Evolutionary conservation across 2,888 invertebrate genomes (phyloP), one percentile per base, ranked within the genome.

Genomic region (Phyto melanocephala): DNA sequence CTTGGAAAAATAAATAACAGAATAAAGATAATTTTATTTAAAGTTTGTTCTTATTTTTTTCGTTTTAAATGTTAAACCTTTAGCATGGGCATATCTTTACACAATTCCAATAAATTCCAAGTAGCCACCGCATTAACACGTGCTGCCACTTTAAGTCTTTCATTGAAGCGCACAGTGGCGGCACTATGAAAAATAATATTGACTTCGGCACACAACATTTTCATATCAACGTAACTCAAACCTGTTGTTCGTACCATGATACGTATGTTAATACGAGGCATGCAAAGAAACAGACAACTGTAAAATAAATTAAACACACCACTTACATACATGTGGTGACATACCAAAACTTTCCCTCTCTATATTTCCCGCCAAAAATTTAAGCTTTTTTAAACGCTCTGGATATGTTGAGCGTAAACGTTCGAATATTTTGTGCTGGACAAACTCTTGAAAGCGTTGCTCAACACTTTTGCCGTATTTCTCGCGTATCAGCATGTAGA

Each of bases 91-190:
- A 99, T 97, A 86, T 94, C 93, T 83, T 93, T 93, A 90, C 98
- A 97, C 70, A 99, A 92, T 78, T 96, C 94, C 74, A 99, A 92
- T 74, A 99, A 92, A 71, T 95, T 93, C 85, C 96, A 95, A 0
- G 98, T 98, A 33, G 97, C 98, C 60, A 95, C 93, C 0, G 98
- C 96, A 90, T 99, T 99, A 88, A 98, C 93, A 75, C 95, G 94
- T 0, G 98, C 94, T 0, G 99, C 97, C 1, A 95, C 93, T 90
- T 95, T 95, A 28, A 99, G 93, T 0, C 96, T 95, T 89, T 99
- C 99, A 86, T 98, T 96, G 90, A 99, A 99, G 86, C 95, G 94
- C 17, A 99, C 97, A 0, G 99, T 99, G 0, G 99, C 99, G 0
- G 99, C 99, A 22, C 97, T 96, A 90, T 99, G 99, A 91, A 99